These are phyloP conservation scores for Alaudala cheleensis DNA, from an alignment of 2,113 vertebrate genomes.

Conservation along the genomic window DNA sequence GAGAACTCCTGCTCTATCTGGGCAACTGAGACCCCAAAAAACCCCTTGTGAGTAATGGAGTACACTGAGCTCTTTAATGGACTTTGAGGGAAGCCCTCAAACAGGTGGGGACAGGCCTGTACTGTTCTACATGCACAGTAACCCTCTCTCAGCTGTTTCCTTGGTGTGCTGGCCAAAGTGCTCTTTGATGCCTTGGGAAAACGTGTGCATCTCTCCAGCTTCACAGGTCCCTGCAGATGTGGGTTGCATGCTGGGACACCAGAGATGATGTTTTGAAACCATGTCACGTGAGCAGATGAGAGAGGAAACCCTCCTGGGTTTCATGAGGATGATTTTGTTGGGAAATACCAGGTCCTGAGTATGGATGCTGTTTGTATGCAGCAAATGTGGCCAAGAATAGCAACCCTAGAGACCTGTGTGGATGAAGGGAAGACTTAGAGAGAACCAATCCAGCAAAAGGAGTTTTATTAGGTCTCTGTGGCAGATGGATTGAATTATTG, in stretches of 20 bases:
- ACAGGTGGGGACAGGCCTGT: neutral
- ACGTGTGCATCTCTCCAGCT: neutral
- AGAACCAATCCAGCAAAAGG: neutral
- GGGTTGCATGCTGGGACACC: neutral
- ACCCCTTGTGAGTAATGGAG: neutral
- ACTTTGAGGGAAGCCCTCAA: neutral
- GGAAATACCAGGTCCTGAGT: neutral
- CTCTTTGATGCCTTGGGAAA: neutral
- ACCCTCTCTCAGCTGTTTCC: neutral
- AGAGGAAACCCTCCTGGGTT: neutral
- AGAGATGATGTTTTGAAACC: neutral
- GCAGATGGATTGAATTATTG: slow-evolving; percentile 38
- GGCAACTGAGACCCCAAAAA: neutral
- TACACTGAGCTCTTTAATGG: neutral
- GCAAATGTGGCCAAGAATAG: neutral
- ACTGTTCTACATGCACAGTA: neutral
- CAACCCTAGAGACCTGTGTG: neutral
- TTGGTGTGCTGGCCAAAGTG: neutral
- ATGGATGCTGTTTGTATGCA: neutral
- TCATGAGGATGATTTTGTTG: neutral
- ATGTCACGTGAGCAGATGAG: accelerated
- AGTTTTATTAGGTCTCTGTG: neutral
- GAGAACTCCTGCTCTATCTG: neutral
- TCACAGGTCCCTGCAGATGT: neutral
- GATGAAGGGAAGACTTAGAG: neutral